Evolutionary conservation across 2,888 invertebrate species (phyloP), one percentile per base, ranked within the genome.

Genomic region (Seira ritae): DNA sequence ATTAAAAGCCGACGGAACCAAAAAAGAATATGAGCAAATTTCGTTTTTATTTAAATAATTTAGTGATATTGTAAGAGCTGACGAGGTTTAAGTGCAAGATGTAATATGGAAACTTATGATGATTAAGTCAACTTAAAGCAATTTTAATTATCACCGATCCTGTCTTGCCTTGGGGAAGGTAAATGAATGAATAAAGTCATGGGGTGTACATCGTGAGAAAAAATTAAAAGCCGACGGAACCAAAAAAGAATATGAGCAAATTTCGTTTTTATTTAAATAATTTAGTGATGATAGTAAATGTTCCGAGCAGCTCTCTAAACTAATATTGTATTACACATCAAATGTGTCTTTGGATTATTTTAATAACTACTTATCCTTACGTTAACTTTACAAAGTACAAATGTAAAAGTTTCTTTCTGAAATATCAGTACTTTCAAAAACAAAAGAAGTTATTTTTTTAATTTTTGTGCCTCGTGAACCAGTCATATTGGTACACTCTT

Each of bases 11-110:
- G n/a, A n/a, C n/a, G n/a, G n/a, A 68, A 68, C 37, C 23, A 66
- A 10, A 69, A 1, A 69, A 42, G 12, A 37, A 19, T 69, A 17
- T 74, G 74, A 80, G 80, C 80, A 80, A 80, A 68, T 73, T 68
- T 73, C 73, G 80, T 73, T 67, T 80, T 79, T 73, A 80, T 72
- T 80, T n/a, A n/a, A n/a, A 55, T 71, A 46, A 46, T 70, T 80
- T 68, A 80, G 79, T 72, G 55, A 55, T 50, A 62, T 60, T 4
- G 62, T 62, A 17, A 17, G 62, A 12, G 12, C 22, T 22, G 22
- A 10, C 17, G 19, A 8, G 22, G 62, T 62, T 62, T n/a, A n/a
- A 62, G 62, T 17, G 19, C 19, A 62, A 62, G 19, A 62, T n/a
- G 10, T 17, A 62, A 19, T 19, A 20, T 62, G 19, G 22, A 15